Base-by-base conservation (phyloP, 2,797 vertebrate genomes). In the Danio kyathit region DNA sequence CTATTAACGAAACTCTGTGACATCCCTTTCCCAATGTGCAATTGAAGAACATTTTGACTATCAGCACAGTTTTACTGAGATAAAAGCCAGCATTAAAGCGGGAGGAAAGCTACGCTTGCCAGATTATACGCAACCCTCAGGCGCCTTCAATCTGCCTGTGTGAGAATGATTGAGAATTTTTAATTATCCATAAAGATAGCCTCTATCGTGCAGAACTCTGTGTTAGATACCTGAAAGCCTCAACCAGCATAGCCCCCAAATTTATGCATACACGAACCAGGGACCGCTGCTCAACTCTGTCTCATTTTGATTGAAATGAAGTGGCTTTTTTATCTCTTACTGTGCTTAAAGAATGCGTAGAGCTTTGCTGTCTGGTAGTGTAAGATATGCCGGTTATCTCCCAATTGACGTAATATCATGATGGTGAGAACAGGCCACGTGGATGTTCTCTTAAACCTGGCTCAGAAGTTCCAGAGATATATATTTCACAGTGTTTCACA, bases 161-260 rank as follows among this genome's bases (percentile, higher is more conserved):
- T 54, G 59, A 80, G 77, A 80, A 54, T 72, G 59, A 80, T 64
- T 29, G 19, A 56, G 69, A 80, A 29, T 44, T 80, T 80, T 64
- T 72, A 80, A 80, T 80, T 80, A 73, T 64, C 17, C 10, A 3
- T 64, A 46, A 80, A 73, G 77, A 80, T 72, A 79, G 19, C 57
- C 48, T 72, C 38, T 63, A 41, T 79, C 2, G 14, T 43, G 48
- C 13, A 44, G 9, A 63, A 51, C 48, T 17, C 52, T 41, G 12
- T 7, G 17, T 49, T 48, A 71, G 48, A 61, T 57, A 74, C 78
- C 74, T 61, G 59, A 60, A 56, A 57, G 61, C 54, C 59, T 75
- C 11, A 43, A 67, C 17, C 57, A 72, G 51, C 41, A 57, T 61
- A 63, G 46, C 17, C 11, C 9, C 4, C 12, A 38, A 49, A 51